Evolutionary conservation across 2,113 vertebrate genomes (phyloP).

Genomic region (Aplodontia rufa): DNA sequence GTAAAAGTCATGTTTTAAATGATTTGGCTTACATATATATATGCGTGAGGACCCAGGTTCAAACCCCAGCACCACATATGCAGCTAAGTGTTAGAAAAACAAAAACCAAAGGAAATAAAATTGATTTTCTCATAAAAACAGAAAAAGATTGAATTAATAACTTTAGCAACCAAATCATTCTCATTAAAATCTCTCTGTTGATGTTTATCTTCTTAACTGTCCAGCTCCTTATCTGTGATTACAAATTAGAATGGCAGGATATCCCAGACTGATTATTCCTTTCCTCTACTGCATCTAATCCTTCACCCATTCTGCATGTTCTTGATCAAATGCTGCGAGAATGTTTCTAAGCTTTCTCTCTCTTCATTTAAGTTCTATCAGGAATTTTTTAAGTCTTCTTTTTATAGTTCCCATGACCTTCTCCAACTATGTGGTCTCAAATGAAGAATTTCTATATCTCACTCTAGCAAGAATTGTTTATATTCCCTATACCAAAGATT

Average conservation of each 20-base stretch:
- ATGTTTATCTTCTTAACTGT: background rate
- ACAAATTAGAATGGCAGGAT: background rate
- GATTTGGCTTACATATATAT: slow-evolving; percentile 62
- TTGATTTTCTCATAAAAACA: too few species aligned
- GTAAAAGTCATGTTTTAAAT: slow-evolving; percentile 55
- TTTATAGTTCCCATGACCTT: background rate
- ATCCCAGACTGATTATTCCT: background rate
- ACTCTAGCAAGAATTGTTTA: background rate
- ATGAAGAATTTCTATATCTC: background rate
- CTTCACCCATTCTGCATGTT: background rate
- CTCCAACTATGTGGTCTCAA: background rate
- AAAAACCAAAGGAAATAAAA: too few species aligned
- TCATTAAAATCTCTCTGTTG: background rate
- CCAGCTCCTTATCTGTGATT: background rate
- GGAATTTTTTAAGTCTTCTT: background rate
- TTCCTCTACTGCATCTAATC: background rate
- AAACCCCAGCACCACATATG: too few species aligned
- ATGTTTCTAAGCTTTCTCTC: background rate
- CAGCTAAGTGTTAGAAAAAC: too few species aligned
- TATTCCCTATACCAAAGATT: background rate
- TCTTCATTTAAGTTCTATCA: background rate
- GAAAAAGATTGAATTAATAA: too few species aligned
- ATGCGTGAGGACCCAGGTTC: too few species aligned
- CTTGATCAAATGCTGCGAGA: background rate
- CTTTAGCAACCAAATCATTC: background rate